Base-by-base conservation (phyloP, 1,140 invertebrate genomes). In the Drosophila saltans region DNA sequence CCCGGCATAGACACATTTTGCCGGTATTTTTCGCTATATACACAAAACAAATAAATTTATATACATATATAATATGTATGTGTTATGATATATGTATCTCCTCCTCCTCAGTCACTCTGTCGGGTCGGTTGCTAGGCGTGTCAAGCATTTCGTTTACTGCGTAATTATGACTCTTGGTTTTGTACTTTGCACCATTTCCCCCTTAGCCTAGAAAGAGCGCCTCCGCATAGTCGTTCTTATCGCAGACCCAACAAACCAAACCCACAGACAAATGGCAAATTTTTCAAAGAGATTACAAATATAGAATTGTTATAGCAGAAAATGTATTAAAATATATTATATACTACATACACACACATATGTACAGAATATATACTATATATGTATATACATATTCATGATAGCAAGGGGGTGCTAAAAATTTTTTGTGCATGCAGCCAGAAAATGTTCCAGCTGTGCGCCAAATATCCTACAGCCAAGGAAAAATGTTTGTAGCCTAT, bases 381-480 rank as follows among this genome's bases (percentile, higher is more conserved):
- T 40, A 40, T 10, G 33, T 40, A 40, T 11, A 40, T 40, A 40
- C 10, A 2, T 40, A 40, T 48, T 24, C 45, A 48, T 21, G 21
- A 21, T 21, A 21, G 16, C 21, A 52, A 26, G 21, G 45, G 45
- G 21, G 7, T 52, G 45, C 45, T 21, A 24, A 48, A 45, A 48
- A 8, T 48, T 21, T 21, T 48, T 21, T 48, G 45, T 48, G 7
- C 24, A 48, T 48, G 21, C 45, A 21, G 24, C 9, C 9, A 24
- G 40, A 65, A 84, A 73, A 74, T 24, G 72, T 83, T 83, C 72
- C 81, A 83, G 68, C 68, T 73, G 63, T 58, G 56, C 40, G 59
- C 21, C 10, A 26, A 26, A 52, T 52, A 26, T 52, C 8, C 24
- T 9, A 52, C 64, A 68, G 28, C 6, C 81, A 52, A 43, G 3